Evolutionary conservation across 2,797 vertebrate species (phyloP).

Genomic region (Fistularia tabacaria): DNA sequence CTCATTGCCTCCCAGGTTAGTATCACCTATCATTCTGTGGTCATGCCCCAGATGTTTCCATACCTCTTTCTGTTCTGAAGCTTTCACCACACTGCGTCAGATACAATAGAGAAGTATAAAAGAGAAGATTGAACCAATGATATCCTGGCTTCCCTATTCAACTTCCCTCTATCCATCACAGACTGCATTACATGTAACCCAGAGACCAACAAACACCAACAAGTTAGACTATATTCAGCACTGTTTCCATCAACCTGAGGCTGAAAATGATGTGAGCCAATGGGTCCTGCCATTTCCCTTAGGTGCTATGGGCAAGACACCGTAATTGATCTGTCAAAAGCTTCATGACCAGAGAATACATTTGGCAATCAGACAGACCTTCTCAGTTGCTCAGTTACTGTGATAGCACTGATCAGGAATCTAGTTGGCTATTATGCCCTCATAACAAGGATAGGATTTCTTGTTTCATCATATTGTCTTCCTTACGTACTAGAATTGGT

Average conservation of each 20-base stretch:
- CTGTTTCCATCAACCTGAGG: slow-evolving; percentile 40
- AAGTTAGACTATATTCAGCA: slow-evolving; percentile 41
- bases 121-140: slow-evolving; percentile 49
- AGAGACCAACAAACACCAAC: slow-evolving; percentile 42
- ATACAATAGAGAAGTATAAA: slow-evolving; percentile 40
- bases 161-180: slow-evolving; percentile 48
- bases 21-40: slow-evolving; percentile 60
- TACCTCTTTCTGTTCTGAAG: slow-evolving; percentile 33
- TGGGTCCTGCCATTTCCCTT: slow-evolving; percentile 1
- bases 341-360: slow-evolving; percentile 31
- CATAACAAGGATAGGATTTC: slow-evolving; percentile 32
- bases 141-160: slow-evolving; percentile 54
- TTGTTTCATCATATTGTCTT: slow-evolving; percentile 22
- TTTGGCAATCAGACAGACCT: slow-evolving; percentile 32
- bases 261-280: slow-evolving; percentile 6
- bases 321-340: slow-evolving; percentile 60
- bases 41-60: slow-evolving; percentile 66
- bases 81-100: slow-evolving; percentile 48
- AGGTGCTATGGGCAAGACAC: slow-evolving; percentile 27
- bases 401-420: slow-evolving; percentile 41
- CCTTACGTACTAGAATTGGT: neutral
- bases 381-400: slow-evolving; percentile 29
- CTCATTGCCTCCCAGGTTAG: slow-evolving; percentile 35
- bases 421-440: slow-evolving; percentile 38
- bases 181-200: slow-evolving; percentile 63